These are phyloP conservation scores for Antitype chi DNA, from an alignment of 2,888 invertebrate species.

Conservation along the genomic window DNA sequence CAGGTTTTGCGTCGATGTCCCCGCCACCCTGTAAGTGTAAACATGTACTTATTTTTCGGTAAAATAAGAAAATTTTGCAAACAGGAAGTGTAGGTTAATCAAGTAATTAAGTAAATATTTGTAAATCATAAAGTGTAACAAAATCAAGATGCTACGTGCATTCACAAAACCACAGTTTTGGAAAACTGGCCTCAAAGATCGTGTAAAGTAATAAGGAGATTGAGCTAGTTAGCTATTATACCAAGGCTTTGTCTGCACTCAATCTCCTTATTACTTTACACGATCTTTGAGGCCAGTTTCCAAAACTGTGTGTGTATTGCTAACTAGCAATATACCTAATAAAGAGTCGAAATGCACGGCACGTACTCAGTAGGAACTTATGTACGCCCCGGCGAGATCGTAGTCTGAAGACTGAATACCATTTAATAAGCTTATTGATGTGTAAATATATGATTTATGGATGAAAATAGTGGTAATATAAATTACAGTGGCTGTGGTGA, in stretches of 20 bases:
- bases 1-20: neutral
- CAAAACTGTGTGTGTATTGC: neutral
- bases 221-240: constrained; percentile 29
- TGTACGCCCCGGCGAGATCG: neutral
- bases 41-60: neutral
- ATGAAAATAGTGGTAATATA: constrained; percentile 21
- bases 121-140: neutral
- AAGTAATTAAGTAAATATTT: neutral
- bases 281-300: neutral
- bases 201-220: neutral
- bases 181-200: neutral
- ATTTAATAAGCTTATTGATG: constrained; percentile 49
- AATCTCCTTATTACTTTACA: neutral
- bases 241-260: constrained; percentile 12
- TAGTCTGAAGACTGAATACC: constrained; percentile 27
- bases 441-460: constrained; percentile 35
- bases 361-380: constrained; percentile 29
- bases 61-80: neutral
- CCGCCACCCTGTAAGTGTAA: too few species aligned
- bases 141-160: neutral
- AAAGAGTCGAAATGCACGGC: constrained; percentile 26
- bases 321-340: constrained; percentile 10
- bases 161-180: neutral
- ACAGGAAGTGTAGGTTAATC: too few species aligned
- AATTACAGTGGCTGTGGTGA: neutral